These are phyloP conservation scores for Porites lutea DNA, from an alignment of 64 coral and sea anemone species.

Conservation along the genomic window DNA sequence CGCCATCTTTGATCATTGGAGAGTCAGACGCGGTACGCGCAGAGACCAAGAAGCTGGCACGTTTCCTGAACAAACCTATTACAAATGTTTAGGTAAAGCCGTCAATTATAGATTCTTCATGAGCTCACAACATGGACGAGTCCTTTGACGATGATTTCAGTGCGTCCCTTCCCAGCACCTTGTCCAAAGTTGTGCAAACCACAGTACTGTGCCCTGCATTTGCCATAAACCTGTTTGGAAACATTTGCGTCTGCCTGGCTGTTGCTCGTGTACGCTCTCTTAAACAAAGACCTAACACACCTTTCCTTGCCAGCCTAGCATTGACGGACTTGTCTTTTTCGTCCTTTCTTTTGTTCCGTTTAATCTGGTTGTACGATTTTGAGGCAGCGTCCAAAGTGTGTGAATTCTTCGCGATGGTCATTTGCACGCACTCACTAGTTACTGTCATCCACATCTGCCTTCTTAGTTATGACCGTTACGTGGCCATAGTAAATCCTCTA, in stretches of 20 bases:
- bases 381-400: not conserved
- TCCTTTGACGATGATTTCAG: no score
- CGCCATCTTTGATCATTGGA: no score
- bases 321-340: constrained; percentile 4
- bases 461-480: constrained; percentile 50
- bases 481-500: constrained; percentile 31
- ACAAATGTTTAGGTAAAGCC: no score
- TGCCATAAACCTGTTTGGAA: not conserved
- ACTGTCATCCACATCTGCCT: constrained; percentile 26
- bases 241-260: constrained; percentile 24
- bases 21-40: no score
- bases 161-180: not conserved
- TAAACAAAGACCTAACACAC: constrained; percentile 15
- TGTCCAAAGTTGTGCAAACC: not conserved
- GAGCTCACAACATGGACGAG: no score
- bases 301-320: constrained; percentile 54
- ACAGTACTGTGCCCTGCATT: not conserved
- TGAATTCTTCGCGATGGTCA: not conserved
- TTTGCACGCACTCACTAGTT: not conserved
- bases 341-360: constrained; percentile 1
- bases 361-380: constrained; percentile 6
- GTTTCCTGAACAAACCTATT: no score
- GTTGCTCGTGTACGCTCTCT: not conserved
- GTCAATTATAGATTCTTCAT: no score
- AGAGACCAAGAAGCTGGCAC: no score